Conservation (phyloP, 2,797 vertebrate species). For the Dendrocincla fuliginosa region DNA sequence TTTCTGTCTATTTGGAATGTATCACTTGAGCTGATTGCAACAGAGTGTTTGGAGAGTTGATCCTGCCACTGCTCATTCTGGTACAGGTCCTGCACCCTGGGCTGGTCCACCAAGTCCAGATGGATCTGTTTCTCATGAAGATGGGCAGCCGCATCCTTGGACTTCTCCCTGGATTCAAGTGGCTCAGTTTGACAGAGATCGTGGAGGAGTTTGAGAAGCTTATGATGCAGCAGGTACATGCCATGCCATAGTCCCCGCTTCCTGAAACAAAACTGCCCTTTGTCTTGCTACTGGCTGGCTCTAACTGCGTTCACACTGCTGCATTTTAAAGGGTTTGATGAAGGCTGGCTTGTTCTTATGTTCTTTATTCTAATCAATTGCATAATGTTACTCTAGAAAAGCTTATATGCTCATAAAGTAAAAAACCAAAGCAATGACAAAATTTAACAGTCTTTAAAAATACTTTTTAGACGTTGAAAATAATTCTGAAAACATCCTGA, state of each 20-base stretch:
- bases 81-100: constrained; percentile 91
- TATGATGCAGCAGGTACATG: constrained; percentile 91
- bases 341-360: not conserved
- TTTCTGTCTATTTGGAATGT: not conserved
- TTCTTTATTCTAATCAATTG: not conserved
- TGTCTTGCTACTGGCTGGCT: not conserved
- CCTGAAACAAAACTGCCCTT: not conserved
- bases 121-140: constrained; percentile 92
- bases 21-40: not conserved
- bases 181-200: constrained; percentile 91
- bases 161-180: constrained; percentile 88
- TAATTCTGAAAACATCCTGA: not conserved
- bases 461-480: not conserved
- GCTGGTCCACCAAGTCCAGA: constrained; percentile 86
- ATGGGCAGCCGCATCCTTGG: constrained; percentile 83
- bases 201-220: constrained; percentile 95
- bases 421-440: not conserved
- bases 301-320: not conserved
- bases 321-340: not conserved
- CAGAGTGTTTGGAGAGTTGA: not conserved
- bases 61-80: not conserved
- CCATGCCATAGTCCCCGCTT: not conserved
- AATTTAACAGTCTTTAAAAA: not conserved
- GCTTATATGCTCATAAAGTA: not conserved
- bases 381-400: not conserved